Conservation (phyloP, 2,888 invertebrate species). For the Abscondita cerata region DNA sequence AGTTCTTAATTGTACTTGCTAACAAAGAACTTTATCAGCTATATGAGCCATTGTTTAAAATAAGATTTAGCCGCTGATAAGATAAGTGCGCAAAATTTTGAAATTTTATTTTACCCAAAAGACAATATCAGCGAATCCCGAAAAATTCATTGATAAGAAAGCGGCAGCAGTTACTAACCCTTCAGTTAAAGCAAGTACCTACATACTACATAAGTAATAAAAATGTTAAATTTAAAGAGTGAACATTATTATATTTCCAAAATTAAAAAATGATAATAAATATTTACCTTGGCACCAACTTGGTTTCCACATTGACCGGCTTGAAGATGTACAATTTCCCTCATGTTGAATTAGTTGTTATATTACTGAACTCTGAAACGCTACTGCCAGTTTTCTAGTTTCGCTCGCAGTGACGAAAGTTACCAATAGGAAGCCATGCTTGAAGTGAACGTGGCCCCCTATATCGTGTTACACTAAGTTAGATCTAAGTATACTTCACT, state of each 20-base stretch:
- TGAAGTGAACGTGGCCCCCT: slow-evolving; percentile 25
- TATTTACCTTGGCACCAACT: slow-evolving; percentile 86
- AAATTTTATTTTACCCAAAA: no score
- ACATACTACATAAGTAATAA: background rate
- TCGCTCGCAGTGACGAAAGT: slow-evolving; percentile 28
- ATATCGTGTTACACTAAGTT: slow-evolving; percentile 31
- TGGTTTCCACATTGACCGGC: slow-evolving; percentile 80
- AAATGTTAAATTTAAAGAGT: background rate
- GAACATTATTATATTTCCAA: background rate
- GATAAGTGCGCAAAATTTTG: no score
- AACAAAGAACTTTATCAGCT: no score
- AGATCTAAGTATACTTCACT: slow-evolving; percentile 21
- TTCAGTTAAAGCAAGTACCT: background rate
- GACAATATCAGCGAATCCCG: no score
- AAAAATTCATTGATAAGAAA: no score
- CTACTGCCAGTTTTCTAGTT: slow-evolving; percentile 30
- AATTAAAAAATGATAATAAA: slow-evolving; percentile 11
- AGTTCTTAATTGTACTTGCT: no score
- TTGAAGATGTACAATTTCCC: slow-evolving; percentile 92
- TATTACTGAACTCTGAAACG: slow-evolving; percentile 15
- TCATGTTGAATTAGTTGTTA: slow-evolving; percentile 64
- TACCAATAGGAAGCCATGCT: slow-evolving; percentile 30
- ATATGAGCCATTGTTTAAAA: no score
- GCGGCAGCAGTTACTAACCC: slow-evolving; percentile 1
- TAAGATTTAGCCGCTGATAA: no score